Base-by-base conservation (phyloP, 2,888 invertebrate genomes). In the Sisyra nigra region DNA sequence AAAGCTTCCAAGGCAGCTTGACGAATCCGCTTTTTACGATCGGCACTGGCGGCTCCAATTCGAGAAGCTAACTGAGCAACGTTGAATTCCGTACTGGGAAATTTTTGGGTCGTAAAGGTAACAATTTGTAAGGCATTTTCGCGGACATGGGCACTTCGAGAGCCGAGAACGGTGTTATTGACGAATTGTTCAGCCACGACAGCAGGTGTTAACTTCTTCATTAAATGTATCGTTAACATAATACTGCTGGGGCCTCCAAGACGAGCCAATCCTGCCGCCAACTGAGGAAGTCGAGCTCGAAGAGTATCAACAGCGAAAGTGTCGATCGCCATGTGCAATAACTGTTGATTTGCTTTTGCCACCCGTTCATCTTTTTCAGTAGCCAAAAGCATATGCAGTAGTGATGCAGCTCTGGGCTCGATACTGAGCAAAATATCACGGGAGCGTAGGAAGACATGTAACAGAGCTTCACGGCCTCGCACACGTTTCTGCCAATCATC, bases 1-100 rank as follows among this genome's bases (percentile, higher is more conserved):
- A 87, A 62, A 29, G 82, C 77, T 58, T 89, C 88, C 42, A 89
- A 71, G 44, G 72, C 82, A 48, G 73, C 89, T 64, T 74, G 89
- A 54, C 74, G 75, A 48, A 80, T 91, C 53, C 74, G 75, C 57
- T 77, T 73, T 53, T 80, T 86, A 50, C 72, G 75, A 57, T 60
- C 77, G 51, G 54, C 66, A 38, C 60, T 49, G 18, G 57, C 48
- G 14, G 52, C 48, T 42, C 57, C 50, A 34, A 61, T 55, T 40
- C 69, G 54, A 46, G 58, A 46, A 35, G 61, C 51, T 35, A 48
- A 41, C 47, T 48, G 17, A 15, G 49, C 44, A 58, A 69, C 56
- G 67, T 80, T 76, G 54, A 83, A 76, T 51, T 83, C 81, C 40
- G 77, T 77, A 53, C 82, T 79, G 2, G 86, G 85, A 57, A 82